Base-by-base conservation (phyloP, 2,888 invertebrate genomes). In the Stenolophus ochropezus region DNA sequence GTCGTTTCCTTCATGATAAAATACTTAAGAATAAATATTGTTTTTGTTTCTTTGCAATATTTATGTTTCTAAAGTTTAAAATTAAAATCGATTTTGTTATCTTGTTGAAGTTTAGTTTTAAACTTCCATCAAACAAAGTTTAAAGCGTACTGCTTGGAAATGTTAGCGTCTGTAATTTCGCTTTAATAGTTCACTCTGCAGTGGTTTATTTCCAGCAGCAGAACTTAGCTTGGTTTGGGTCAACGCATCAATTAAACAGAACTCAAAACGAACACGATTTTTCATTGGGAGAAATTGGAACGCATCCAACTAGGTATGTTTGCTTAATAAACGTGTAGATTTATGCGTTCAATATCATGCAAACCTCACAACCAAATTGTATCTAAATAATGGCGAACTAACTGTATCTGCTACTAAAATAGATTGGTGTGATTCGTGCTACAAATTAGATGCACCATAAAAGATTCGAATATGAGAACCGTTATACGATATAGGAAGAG, bases 391-490 rank as follows among this genome's bases (percentile, higher is more conserved):
- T 65, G 61, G 65, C 65, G 14, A 8, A 18, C 65, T 69, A 69
- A 69, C 65, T 69, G 65, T 69, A 69, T 69, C 65, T 69, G 33
- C 8, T 33, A 69, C 27, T 69, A 69, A 69, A 69, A 69, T 69
- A 69, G 33, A 69, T 27, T 27, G 61, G 61, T 65, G 61, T 65
- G 61, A 58, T 61, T 61, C 61, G 61, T 61, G 61, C 61, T 69
- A 69, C 18, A 69, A 69, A 69, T 69, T 33, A 69, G 11, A 16
- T 69, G 33, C 65, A 69, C 18, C 18, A 16, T 18, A 69, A 33
- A 25, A 16, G 33, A 69, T 27, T 69, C 8, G 18, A 69, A 27
- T 18, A 69, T 69, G 6, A 8, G 27, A 33, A 33, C 65, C 33
- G 65, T 69, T 69, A 33, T 27, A 6, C 6, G 16, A 27, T 27